These are phyloP conservation scores for Polyodon spathula DNA, from an alignment of 2,113 vertebrate species.

Conservation along the genomic window DNA sequence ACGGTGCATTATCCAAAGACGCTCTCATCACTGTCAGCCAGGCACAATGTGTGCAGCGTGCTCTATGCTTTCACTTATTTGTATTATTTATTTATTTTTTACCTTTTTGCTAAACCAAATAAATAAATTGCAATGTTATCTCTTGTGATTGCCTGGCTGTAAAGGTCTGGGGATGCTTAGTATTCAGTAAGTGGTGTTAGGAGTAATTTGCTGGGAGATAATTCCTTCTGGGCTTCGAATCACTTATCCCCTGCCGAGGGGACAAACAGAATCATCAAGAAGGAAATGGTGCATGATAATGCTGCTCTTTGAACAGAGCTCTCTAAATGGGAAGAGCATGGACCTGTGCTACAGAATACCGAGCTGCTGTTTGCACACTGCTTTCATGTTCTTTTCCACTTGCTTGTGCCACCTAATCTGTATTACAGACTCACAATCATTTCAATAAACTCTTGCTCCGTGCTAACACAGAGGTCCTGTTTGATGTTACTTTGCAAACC, in stretches of 20 bases:
- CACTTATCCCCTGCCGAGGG: constrained; percentile 44
- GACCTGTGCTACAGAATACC: constrained; percentile 43
- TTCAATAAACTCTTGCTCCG: not conserved
- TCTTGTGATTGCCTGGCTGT: constrained; percentile 39
- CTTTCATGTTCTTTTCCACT: constrained; percentile 33
- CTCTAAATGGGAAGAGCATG: constrained; percentile 53
- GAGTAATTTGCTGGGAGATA: constrained; percentile 55
- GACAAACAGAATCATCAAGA: constrained; percentile 56
- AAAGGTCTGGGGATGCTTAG: constrained; percentile 39
- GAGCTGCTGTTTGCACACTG: constrained; percentile 36
- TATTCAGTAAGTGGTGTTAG: constrained; percentile 50
- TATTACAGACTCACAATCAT: constrained; percentile 21
- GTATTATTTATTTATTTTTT: not conserved
- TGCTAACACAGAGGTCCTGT: not conserved
- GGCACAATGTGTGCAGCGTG: constrained; percentile 10
- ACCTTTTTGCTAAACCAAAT: constrained; percentile 42
- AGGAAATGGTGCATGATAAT: constrained; percentile 59
- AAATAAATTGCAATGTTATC: constrained; percentile 55
- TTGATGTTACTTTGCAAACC: not conserved
- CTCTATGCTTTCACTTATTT: not conserved
- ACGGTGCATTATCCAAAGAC: constrained; percentile 50
- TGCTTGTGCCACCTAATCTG: constrained; percentile 27
- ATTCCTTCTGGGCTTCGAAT: constrained; percentile 52
- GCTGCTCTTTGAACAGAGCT: constrained; percentile 46
- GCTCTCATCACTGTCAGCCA: constrained; percentile 41